Evolutionary conservation across 2,113 vertebrate genomes (phyloP).

Genomic region (Neodon shergylaensis): DNA sequence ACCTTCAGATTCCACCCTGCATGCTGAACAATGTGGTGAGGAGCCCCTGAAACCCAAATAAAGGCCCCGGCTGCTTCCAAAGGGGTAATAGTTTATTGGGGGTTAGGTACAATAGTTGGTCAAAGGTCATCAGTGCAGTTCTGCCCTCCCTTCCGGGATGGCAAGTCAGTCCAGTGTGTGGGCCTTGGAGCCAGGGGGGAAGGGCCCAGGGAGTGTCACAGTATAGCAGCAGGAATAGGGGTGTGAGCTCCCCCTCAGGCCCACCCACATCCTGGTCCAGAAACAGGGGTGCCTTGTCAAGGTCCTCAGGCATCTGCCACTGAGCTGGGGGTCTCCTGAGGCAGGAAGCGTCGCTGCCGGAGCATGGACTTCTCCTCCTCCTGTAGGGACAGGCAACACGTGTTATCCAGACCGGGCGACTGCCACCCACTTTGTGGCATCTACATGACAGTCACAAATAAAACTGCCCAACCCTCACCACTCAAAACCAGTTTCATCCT

Average conservation of each 20-base stretch:
- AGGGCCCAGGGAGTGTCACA: background rate
- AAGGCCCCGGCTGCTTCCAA: background rate
- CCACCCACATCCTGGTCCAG: background rate
- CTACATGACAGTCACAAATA: background rate
- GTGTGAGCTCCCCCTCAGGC: background rate
- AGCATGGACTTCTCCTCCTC: constrained; percentile 80
- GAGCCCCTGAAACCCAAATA: background rate
- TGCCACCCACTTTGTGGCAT: background rate
- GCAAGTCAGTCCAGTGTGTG: constrained; percentile 45
- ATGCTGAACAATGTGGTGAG: rapidly evolving
- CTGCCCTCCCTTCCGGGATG: background rate
- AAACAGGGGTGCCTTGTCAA: background rate
- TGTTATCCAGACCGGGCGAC: background rate
- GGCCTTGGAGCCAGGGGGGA: background rate
- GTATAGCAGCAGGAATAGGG: constrained; percentile 47
- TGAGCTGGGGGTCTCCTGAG: constrained; percentile 46
- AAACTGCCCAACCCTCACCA: background rate
- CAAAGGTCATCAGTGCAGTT: constrained; percentile 59
- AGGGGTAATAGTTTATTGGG: constrained; percentile 65
- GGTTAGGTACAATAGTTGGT: background rate
- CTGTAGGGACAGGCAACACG: background rate
- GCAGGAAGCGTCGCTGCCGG: constrained; percentile 65
- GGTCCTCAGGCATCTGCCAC: constrained; percentile 55
- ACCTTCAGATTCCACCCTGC: too few species aligned
- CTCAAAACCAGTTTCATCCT: background rate